Percentiles rank a stretch among this genome's conserved stretches.
Evolutionary conservation across 1,140 invertebrate genomes (phyloP).

Genomic region (Drosophila oshimai): DNA sequence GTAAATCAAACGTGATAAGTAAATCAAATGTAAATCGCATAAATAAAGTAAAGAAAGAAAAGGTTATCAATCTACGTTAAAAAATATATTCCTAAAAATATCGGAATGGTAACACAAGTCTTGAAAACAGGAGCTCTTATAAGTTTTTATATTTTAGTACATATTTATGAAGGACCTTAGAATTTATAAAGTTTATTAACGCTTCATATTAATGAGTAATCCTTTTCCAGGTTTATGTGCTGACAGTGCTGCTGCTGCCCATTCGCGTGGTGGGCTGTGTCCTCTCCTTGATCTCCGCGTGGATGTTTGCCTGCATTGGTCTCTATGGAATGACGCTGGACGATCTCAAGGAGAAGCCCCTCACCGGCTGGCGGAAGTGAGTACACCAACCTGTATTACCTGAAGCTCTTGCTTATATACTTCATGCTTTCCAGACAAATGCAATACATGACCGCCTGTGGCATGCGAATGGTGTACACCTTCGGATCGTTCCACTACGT

Average conservation of each 20-base stretch:
- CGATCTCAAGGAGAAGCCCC: constrained; percentile 88
- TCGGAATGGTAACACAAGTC: no score
- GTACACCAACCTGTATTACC: constrained; percentile 6
- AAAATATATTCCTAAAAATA: no score
- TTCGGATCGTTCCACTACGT: constrained; percentile 91
- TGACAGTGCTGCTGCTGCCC: constrained; percentile 90
- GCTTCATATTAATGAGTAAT: no score
- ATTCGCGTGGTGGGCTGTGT: constrained; percentile 90
- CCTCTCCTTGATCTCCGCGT: constrained; percentile 89
- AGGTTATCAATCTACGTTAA: not conserved
- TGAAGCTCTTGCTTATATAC: not conserved
- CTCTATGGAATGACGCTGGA: constrained; percentile 90
- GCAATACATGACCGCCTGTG: constrained; percentile 54
- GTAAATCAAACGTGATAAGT: no score
- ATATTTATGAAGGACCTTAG: no score
- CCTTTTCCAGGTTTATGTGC: constrained; percentile 89
- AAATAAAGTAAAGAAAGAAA: not conserved
- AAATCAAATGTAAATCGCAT: not conserved
- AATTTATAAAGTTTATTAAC: not conserved
- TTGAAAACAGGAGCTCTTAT: no score
- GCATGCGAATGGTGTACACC: constrained; percentile 89
- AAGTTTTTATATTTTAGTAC: not conserved
- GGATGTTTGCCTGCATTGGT: constrained; percentile 91
- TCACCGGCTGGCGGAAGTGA: constrained; percentile 93
- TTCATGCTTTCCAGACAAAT: constrained; percentile 42